phyloP scores from a whole-genome alignment of 23 tunicate genomes.

The Diplosoma virens region DNA sequence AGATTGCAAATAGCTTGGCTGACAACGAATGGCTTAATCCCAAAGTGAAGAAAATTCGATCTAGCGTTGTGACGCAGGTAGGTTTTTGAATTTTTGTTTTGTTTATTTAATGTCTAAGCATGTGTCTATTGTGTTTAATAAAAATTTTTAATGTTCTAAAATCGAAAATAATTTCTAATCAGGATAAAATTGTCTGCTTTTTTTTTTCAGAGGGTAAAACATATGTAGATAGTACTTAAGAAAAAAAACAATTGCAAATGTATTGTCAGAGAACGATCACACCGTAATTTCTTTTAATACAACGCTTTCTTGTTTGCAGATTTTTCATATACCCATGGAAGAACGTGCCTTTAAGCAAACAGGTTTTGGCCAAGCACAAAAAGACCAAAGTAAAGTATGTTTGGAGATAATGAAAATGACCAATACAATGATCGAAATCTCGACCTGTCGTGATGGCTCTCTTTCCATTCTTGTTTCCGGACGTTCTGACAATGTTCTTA shows the following conservation, averaged over 20 bases:
- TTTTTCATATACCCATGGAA: constrained; percentile 94
- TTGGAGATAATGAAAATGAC: constrained; percentile 73
- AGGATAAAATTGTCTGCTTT: neutral
- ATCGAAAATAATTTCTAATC: neutral
- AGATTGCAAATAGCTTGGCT: constrained; percentile 51
- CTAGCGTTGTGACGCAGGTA: constrained; percentile 86
- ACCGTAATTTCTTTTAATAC: neutral
- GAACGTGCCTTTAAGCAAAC: constrained; percentile 89
- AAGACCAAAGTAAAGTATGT: constrained; percentile 82
- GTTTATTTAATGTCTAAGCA: too few relatives aligned
- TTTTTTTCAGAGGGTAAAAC: too few relatives aligned
- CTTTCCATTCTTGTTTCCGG: constrained; percentile 91
- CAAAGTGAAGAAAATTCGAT: constrained; percentile 62
- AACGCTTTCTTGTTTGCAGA: constrained; percentile 37
- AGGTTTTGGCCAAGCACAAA: constrained; percentile 73
- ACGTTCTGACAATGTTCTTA: constrained; percentile 58
- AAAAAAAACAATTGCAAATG: too few relatives aligned
- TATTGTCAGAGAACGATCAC: too few relatives aligned
- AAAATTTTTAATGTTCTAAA: neutral
- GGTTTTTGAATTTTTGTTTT: too few relatives aligned
- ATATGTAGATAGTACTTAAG: too few relatives aligned
- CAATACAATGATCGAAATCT: constrained; percentile 84
- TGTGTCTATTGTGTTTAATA: too few relatives aligned
- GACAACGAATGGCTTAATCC: constrained; percentile 88
- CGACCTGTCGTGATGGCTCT: constrained; percentile 93